phyloP scores from a whole-genome alignment of 2,797 vertebrate genomes.

The Setipinna tenuifilis region DNA sequence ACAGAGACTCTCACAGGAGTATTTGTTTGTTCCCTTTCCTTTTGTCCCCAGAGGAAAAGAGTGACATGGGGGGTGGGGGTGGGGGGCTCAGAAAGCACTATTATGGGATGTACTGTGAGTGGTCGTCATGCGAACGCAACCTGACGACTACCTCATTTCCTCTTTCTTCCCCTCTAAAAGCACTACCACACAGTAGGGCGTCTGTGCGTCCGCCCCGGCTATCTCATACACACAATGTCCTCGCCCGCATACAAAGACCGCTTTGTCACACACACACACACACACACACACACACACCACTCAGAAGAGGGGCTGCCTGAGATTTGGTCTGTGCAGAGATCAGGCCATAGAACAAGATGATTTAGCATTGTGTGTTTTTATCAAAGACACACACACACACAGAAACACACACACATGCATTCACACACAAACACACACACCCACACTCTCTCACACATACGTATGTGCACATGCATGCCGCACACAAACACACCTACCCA shows the following conservation, averaged over 20 bases:
- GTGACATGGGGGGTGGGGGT: not conserved
- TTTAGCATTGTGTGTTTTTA: no score
- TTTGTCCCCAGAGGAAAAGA: not conserved
- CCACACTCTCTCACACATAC: no score
- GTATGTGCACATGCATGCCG: no score
- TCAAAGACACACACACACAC: no score
- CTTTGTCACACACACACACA: conserved; percentile 43
- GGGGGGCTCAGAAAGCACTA: not conserved
- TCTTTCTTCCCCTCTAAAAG: not conserved
- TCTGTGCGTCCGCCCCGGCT: conserved; percentile 4
- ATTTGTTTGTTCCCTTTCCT: conserved; percentile 4
- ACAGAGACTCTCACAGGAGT: not conserved
- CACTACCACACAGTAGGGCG: conserved; percentile 20
- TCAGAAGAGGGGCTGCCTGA: conserved; percentile 35
- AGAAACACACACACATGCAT: no score
- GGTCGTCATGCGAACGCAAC: conserved; percentile 31
- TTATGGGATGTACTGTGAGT: not conserved
- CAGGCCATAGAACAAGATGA: conserved; percentile 33
- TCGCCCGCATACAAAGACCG: conserved; percentile 36
- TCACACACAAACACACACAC: no score
- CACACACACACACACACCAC: no score
- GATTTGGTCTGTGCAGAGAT: conserved; percentile 26
- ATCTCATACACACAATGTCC: conserved; percentile 28
- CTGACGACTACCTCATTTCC: conserved; percentile 41
- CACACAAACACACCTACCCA: not conserved